phyloP scores from a whole-genome alignment of 35 echinoderm and acorn worm genomes.

The Apostichopus japonicus region DNA sequence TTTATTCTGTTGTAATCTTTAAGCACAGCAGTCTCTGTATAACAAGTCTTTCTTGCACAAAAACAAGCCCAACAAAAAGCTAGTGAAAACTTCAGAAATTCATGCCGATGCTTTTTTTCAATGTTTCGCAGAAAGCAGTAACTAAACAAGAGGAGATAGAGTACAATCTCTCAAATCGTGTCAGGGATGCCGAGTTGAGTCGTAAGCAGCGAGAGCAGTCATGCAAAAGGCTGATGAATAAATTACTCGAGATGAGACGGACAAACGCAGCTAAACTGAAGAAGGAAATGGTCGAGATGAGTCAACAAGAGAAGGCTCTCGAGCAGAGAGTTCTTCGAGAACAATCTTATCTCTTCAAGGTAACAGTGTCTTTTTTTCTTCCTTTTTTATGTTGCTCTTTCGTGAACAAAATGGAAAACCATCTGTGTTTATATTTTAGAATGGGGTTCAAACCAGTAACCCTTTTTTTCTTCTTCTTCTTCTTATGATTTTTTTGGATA shows the following conservation, averaged over 20 bases:
- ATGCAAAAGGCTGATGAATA: constrained; percentile 54
- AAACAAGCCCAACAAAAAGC: too few species aligned
- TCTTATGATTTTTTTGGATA: too few species aligned
- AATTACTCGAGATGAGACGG: constrained; percentile 78
- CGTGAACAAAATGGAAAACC: too few species aligned
- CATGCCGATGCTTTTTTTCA: background rate
- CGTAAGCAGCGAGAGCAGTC: constrained; percentile 83
- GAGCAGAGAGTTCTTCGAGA: constrained; percentile 87
- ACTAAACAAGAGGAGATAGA: constrained; percentile 93
- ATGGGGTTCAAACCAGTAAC: too few species aligned
- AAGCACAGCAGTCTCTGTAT: too few species aligned
- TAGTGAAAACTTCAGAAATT: background rate
- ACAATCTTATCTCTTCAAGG: constrained; percentile 87
- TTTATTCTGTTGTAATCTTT: too few species aligned
- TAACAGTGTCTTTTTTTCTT: constrained; percentile 9
- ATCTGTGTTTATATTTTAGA: too few species aligned
- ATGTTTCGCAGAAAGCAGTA: constrained; percentile 74
- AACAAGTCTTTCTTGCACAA: too few species aligned
- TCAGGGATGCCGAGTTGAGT: constrained; percentile 72
- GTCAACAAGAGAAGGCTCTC: constrained; percentile 68
- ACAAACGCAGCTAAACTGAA: constrained; percentile 77
- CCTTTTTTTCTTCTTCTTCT: too few species aligned
- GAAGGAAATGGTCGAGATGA: constrained; percentile 77
- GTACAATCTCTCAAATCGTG: constrained; percentile 82
- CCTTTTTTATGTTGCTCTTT: too few species aligned